Base-by-base conservation (phyloP, 2,888 invertebrate genomes). In the Caenorhabditis angaria region DNA sequence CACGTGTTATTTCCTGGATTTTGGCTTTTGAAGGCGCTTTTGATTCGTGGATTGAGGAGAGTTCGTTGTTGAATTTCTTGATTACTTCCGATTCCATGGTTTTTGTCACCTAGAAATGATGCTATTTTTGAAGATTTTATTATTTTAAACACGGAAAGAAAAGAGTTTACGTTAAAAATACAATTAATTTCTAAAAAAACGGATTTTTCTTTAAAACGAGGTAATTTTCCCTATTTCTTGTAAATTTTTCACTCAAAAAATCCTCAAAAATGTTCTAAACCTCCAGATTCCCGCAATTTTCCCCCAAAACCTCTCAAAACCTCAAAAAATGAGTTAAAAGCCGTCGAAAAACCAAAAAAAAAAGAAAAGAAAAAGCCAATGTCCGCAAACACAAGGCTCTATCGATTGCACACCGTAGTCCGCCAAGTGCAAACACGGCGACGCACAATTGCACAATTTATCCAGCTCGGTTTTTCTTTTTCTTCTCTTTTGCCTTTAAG, bases 21-120 rank as follows among this genome's bases (percentile, higher is more conserved):
- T 99, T 99, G 76, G 96, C 96, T 91, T 97, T 96, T 1, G 97
- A 97, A 88, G 99, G 94, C 62, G 97, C 97, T 89, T 95, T 95
- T 87, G 93, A 92, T 88, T 99, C 97, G 90, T 95, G 95, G 88
- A 99, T 91, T 88, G 94, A 94, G 84, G 95, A 94, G 81, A 99
- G 92, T 78, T 85, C 69, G 64, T 74, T 59, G 71, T 82, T 76
- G 83, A 85, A 76, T 74, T 81, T 66, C 69, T 85, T 67, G 24
- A 83, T 62, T 8, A 78, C 65, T 24, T 83, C 80, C 25, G 63
- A 61, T n/a, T 81, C 80, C 82, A 83, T 81, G n/a, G 22, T 54
- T 41, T 41, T n/a, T n/a, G n/a, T n/a, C n/a, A n/a, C n/a, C n/a
- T n/a, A n/a, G n/a, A n/a, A n/a, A n/a, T n/a, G n/a, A n/a, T n/a